phyloP scores from a whole-genome alignment of 2,113 vertebrate species.

The Pelobates fuscus region DNA sequence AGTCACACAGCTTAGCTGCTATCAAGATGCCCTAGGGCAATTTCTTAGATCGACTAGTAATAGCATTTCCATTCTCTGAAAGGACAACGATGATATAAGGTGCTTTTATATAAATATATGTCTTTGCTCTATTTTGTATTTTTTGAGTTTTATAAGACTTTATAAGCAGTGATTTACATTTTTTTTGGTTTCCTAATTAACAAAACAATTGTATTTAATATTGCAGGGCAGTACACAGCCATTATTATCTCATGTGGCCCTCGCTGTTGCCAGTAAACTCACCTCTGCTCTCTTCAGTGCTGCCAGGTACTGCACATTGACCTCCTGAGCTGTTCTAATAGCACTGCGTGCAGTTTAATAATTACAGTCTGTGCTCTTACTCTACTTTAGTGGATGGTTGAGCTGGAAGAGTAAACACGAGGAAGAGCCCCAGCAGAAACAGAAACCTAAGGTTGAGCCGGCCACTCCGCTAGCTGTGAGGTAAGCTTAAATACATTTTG shows the following conservation, averaged over 20 bases:
- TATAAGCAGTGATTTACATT: no score
- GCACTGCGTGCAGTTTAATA: not conserved
- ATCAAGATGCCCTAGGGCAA: no score
- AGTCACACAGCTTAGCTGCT: no score
- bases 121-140: no score
- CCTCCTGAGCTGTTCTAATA: not conserved
- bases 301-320: slow-evolving; percentile 80
- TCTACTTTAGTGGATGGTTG: slow-evolving; percentile 85
- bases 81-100: no score
- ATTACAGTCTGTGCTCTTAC: not conserved
- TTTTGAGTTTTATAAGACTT: not conserved
- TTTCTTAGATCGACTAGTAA: no score
- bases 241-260: slow-evolving; percentile 90
- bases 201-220: slow-evolving; percentile 41
- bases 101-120: no score
- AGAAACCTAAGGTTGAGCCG: slow-evolving; percentile 93
- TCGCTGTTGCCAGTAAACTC: slow-evolving; percentile 97
- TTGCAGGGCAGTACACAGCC: slow-evolving; percentile 91
- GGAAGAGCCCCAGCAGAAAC: slow-evolving; percentile 84
- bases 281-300: slow-evolving; percentile 95
- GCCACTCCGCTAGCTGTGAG: slow-evolving; percentile 88
- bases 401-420: slow-evolving; percentile 93
- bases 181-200: slow-evolving; percentile 46
- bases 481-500: slow-evolving; percentile 57
- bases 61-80: no score